Evolutionary conservation across 2,888 invertebrate genomes (phyloP).

Genomic region (Chymomyza amoena): DNA sequence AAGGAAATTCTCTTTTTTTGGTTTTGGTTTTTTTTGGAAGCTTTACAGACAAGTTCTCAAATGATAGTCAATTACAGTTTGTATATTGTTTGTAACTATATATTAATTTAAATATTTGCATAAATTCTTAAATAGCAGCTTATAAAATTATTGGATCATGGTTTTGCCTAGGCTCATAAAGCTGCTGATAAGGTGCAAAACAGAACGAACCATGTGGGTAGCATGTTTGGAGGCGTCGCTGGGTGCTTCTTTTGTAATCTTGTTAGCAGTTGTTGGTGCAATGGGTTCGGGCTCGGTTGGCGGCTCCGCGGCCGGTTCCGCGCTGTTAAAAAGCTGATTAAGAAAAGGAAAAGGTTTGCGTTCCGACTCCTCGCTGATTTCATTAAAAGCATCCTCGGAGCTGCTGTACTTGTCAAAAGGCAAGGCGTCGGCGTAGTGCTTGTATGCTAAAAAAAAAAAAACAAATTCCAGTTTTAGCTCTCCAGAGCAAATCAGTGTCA

Average conservation of each 20-base stretch:
- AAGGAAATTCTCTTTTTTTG: neutral
- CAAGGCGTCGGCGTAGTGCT: conserved; percentile 6
- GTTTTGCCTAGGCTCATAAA: conserved; percentile 45
- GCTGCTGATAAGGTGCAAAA: conserved; percentile 53
- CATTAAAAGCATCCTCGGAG: conserved; percentile 55
- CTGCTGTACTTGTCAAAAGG: conserved; percentile 27
- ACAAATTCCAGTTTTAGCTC: neutral
- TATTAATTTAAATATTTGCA: neutral
- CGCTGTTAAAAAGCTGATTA: conserved; percentile 51
- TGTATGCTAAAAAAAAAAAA: conserved; percentile 17
- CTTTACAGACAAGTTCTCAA: neutral
- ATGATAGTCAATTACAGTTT: neutral
- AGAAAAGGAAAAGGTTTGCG: conserved; percentile 35
- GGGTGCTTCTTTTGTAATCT: neutral
- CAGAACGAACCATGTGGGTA: conserved; percentile 60
- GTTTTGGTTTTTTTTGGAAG: neutral
- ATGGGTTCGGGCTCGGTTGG: neutral
- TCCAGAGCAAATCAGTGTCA: neutral
- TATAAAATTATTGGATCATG: conserved; percentile 20
- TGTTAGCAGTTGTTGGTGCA: neutral
- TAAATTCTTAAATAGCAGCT: neutral
- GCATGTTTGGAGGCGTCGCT: conserved; percentile 57
- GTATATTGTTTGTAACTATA: neutral
- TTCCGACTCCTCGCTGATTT: conserved; percentile 43
- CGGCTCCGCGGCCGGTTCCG: conserved; percentile 29